Conservation (phyloP, 2,113 vertebrate species). For the Pomatorhinus ruficollis region DNA sequence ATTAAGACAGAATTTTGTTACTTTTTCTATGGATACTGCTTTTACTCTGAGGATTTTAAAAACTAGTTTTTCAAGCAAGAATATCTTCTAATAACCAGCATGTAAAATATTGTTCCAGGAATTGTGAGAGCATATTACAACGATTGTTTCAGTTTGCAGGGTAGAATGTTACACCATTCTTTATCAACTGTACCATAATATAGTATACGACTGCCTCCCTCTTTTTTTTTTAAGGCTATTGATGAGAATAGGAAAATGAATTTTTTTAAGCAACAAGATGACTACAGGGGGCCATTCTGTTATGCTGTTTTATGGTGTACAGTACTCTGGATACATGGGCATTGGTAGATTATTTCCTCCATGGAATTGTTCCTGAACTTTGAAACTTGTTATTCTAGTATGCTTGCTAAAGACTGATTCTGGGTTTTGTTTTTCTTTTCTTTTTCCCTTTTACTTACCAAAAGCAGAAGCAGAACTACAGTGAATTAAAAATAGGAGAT, state of each 20-base stretch:
- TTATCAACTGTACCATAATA: not conserved
- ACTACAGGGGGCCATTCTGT: not conserved
- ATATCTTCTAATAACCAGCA: not conserved
- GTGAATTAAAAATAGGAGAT: not conserved
- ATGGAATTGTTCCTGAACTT: not conserved
- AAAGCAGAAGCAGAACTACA: not conserved
- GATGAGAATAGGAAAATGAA: not conserved
- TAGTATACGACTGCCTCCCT: rapidly evolving
- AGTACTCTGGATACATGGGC: not conserved
- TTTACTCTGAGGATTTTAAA: not conserved
- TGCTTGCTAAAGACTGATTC: not conserved
- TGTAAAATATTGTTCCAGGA: not conserved
- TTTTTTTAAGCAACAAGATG: not conserved
- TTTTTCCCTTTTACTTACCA: not conserved
- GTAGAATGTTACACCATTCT: not conserved
- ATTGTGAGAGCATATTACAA: not conserved
- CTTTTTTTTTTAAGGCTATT: not conserved
- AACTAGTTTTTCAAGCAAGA: not conserved
- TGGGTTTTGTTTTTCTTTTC: not conserved
- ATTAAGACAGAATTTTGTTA: not conserved
- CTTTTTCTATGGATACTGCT: not conserved
- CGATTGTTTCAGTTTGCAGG: not conserved
- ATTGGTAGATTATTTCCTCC: not conserved
- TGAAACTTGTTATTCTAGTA: not conserved
- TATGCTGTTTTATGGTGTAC: not conserved